phyloP scores from a whole-genome alignment of 2,888 invertebrate species.

The Philhelius pedissequus region DNA sequence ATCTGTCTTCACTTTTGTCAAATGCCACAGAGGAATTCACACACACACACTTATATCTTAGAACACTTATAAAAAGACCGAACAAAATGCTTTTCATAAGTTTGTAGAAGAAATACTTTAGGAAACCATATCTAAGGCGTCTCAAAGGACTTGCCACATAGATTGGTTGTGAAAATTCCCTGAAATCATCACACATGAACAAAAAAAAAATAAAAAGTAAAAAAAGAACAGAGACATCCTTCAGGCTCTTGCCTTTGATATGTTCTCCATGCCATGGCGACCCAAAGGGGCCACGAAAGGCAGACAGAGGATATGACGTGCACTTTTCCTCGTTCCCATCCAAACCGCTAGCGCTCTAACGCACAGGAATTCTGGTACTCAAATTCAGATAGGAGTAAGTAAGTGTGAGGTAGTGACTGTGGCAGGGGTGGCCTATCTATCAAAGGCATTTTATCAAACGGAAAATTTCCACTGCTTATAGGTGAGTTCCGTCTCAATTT shows the following conservation, averaged over 20 bases:
- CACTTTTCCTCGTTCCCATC: background rate
- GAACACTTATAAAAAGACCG: background rate
- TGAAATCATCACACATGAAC: conserved; percentile 25
- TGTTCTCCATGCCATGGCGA: background rate
- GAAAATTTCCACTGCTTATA: background rate
- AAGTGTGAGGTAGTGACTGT: background rate
- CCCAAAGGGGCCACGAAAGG: background rate
- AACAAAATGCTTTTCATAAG: conserved; percentile 15
- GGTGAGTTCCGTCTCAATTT: background rate
- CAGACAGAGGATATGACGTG: background rate
- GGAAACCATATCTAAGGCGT: conserved; percentile 21
- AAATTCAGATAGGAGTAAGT: background rate
- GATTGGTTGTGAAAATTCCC: conserved; percentile 42
- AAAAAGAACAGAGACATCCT: background rate
- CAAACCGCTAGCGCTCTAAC: background rate
- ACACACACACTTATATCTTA: background rate
- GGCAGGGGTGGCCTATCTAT: background rate
- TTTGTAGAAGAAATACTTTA: conserved; percentile 30
- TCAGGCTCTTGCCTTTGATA: conserved; percentile 6
- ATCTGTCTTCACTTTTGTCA: conserved; percentile 13
- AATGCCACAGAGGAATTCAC: background rate
- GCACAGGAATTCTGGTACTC: background rate
- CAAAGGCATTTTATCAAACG: conserved; percentile 8
- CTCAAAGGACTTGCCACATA: conserved; percentile 44
- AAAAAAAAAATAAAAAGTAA: background rate